Base-by-base conservation (phyloP, 2,113 vertebrate genomes). In the Vidua macroura region DNA sequence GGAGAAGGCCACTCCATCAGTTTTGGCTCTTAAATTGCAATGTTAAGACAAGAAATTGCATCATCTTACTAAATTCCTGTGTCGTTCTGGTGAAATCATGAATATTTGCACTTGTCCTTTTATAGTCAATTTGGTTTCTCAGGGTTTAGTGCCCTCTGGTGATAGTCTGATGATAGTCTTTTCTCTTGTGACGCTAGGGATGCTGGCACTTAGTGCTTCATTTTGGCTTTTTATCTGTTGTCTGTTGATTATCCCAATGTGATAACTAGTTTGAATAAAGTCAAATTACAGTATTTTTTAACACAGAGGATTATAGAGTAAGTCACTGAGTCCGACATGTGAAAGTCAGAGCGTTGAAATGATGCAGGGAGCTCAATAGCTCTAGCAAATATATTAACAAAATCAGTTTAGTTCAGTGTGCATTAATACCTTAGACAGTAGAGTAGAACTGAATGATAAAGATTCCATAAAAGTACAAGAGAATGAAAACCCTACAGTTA, bases 81-180 rank as follows among this genome's bases (percentile, higher is more conserved):
- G 27, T 27, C 24, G 10, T 49, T 51, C 49, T 53, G 31, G 27
- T 33, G 86, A 84, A 86, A 72, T 20, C 39, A n/a, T 15, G 23
- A 16, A 2, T 69, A 66, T 95, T 88, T 78, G 56, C 2, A 0
- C 21, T 9, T 22, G 31, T 41, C 48, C 60, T 70, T 39, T 80
- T 66, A 6, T 2, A 49, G 76, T 13, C 11, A 18, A 3, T 52
- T 51, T 18, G 19, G 33, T 88, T 91, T 80, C 33, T 70, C 91
- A 24, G 78, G 35, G 48, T 33, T 73, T 66, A 76, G 59, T 24
- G 84, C 95, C 89, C 95, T 95, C 95, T 82, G 63, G 74, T 87
- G 35, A 35, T 35, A 35, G 35, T 35, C 35, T 35, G 94, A 81
- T 23, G 31, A 9, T 0, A 63, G 15, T 27, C 23, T 18, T n/a